Evolutionary conservation across 2,797 vertebrate genomes (phyloP), one percentile per base, ranked within the genome.

Genomic region (Valencia hispanica): DNA sequence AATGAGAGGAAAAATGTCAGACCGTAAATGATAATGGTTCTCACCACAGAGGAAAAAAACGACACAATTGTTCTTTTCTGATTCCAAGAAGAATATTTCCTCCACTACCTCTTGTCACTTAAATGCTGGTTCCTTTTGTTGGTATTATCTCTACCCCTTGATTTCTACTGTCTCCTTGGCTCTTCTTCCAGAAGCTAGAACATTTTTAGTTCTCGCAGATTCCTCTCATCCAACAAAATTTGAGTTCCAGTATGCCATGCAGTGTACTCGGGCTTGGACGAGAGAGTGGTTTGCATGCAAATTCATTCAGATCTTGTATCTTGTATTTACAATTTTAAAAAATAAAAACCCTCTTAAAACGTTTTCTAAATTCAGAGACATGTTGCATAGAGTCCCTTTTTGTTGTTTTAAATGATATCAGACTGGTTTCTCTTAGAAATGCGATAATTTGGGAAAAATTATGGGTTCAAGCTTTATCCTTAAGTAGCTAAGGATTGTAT

Each of bases 401-500:
- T 57, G 50, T 9, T 27, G 15, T 12, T 75, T 71, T 50, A 69
- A 74, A 71, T 36, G 25, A 1, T 48, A 25, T 43, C 65, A 61
- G 43, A 55, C 50, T 57, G 2, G 15, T 57, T 55, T 73, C 69
- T 65, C 32, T 59, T 36, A 61, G 27, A 59, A 32, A 59, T 30
- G 27, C 22, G 75, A 66, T 1, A 70, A 57, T 69, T 55, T 15
- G 8, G 48, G 48, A 74, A 74, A 61, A 41, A 15, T 0, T 4
- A 59, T 34, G 30, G 25, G 41, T 27, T 41, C 41, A 48, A 53
- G 25, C 74, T 36, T 69, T 66, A 57, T 70, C 27, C n/a, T 41
- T 10, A 47, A 79, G 61, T 48, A 71, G 69, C 41, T 17, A 61
- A 77, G 51, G 63, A 6, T 36, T 78, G 73, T 70, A 6, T 53